These are phyloP conservation scores for Danio rerio DNA, from an alignment of 2,113 vertebrate species.

Conservation along the genomic window GRCz12tu NC_133178.1:35204001-35204500, in stretches of 20 bases:
- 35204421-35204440: background rate
- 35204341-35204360: background rate
- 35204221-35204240: slow-evolving; percentile 22
- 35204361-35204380: background rate
- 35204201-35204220: background rate
- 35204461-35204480: slow-evolving; percentile 33
- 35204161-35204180: background rate
- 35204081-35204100: slow-evolving; percentile 33
- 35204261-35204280: background rate
- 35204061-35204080: background rate
- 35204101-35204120: slow-evolving; percentile 34
- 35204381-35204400: background rate
- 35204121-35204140: slow-evolving; percentile 22
- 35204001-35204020: too few relatives aligned
- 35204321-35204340: background rate
- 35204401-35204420: background rate
- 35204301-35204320: background rate
- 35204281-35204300: background rate
- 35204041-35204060: background rate
- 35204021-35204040: background rate
- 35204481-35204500: background rate
- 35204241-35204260: background rate
- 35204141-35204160: background rate
- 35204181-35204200: background rate
- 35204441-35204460: slow-evolving; percentile 47